Base-by-base conservation (phyloP, 2,113 vertebrate species). In the Anarrhichthys ocellatus region DNA sequence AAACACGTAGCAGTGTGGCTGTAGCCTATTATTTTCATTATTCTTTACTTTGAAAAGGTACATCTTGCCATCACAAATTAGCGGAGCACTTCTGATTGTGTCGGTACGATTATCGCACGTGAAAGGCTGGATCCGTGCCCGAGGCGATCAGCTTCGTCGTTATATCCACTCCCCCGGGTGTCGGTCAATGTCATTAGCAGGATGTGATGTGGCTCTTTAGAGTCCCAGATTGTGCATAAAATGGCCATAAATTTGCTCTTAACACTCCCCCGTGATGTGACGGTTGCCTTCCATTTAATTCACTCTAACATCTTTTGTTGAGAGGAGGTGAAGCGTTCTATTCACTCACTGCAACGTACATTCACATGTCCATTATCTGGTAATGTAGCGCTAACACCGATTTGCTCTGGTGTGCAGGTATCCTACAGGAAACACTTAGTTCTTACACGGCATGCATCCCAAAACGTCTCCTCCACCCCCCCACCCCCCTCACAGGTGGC, bases 401-500 rank as follows among this genome's bases (percentile, higher is more conserved):
- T 27, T 20, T 24, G 52, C 38, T 27, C 17, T 46, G 29, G 22
- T 22, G 59, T 34, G n/a, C 40, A 11, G 0, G 2, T 11, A 29
- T 22, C 44, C 14, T 48, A 38, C 10, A 73, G 18, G 24, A 10
- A 52, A 24, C 38, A 2, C 9, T 14, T 27, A 29, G 10, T 48
- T 76, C 3, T 59, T 17, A 18, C 27, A 66, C 9, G 14, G 5
- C 44, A 59, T 34, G 15, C 18, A 14, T 66, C 42, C 32, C 15
- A 15, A 44, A 80, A 15, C 24, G 14, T 46, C 78, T 81, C 83
- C 92, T 81, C 78, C 73, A 81, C 76, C 8, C 86, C 92, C 82
- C 78, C 73, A 81, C 76, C 8, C 86, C 1, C 22, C 46, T 59
- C 14, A 74, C 71, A 99, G 98, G 97, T 89, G 95, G 95, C 74